Evolutionary conservation across 2,797 vertebrate genomes (phyloP).

Genomic region (Tinamus major): DNA sequence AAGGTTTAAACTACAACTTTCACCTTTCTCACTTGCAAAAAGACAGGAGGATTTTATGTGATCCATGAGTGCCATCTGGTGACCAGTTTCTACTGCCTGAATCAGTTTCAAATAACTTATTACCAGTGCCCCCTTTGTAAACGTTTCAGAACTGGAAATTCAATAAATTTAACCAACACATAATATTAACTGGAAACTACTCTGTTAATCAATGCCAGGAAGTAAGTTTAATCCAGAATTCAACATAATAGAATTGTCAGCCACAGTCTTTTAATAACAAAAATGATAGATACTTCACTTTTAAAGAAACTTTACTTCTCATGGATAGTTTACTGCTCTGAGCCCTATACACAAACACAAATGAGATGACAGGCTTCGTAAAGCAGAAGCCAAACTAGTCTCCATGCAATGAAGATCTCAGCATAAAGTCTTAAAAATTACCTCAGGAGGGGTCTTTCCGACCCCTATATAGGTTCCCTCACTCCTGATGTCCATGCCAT

Average conservation of each 20-base stretch:
- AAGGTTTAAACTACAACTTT: fast-evolving
- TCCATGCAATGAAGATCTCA: not conserved
- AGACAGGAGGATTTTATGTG: not conserved
- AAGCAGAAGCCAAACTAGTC: fast-evolving
- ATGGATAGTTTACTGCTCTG: fast-evolving
- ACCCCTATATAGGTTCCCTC: not conserved
- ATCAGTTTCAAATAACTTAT: fast-evolving
- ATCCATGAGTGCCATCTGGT: slow-evolving; percentile 66
- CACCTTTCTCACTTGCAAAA: not conserved
- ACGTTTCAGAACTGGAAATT: not conserved
- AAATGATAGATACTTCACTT: fast-evolving
- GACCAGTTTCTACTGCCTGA: not conserved
- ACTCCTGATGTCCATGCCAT: not conserved
- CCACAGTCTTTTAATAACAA: not conserved
- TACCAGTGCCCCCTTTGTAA: not conserved
- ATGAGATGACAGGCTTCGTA: fast-evolving
- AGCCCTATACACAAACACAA: not conserved
- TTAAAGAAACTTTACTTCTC: not conserved
- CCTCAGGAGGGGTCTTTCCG: too few species aligned
- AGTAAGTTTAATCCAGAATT: not conserved
- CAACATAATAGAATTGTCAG: not conserved
- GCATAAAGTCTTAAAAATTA: not conserved
- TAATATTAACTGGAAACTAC: not conserved
- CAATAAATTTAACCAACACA: not conserved
- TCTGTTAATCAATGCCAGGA: not conserved